Percentiles rank a stretch among this genome's conserved stretches.
Conservation (phyloP, 2,888 invertebrate genomes). For the Caenorhabditis wallacei region DNA sequence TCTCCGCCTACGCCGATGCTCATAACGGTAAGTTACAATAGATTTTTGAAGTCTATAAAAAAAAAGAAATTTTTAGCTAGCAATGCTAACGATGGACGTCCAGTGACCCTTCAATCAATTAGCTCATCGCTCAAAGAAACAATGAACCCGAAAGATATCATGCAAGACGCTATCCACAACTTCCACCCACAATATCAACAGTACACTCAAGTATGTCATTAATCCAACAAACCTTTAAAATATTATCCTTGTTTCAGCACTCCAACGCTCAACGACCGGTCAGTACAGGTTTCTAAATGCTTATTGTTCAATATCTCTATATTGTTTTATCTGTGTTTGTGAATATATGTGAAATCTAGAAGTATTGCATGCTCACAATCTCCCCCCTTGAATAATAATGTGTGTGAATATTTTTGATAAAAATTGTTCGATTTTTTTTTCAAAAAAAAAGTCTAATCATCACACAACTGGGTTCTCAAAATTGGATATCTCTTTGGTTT, state of each 20-base stretch:
- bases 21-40: constrained; percentile 69
- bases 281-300: constrained; percentile 74
- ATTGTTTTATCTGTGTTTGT: constrained; percentile 29
- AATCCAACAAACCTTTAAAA: not conserved
- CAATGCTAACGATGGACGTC: constrained; percentile 77
- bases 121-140: constrained; percentile 95
- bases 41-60: not conserved
- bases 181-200: constrained; percentile 99
- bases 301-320: constrained; percentile 21
- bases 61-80: constrained; percentile 60
- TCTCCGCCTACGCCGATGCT: constrained; percentile 83
- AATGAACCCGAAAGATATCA: constrained; percentile 90
- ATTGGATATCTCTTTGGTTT: too few relatives aligned
- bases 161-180: constrained; percentile 95
- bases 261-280: constrained; percentile 83
- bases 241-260: constrained; percentile 76
- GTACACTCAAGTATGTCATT: constrained; percentile 89
- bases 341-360: constrained; percentile 24
- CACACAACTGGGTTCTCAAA: not conserved
- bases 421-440: constrained; percentile 1
- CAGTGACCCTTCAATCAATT: constrained; percentile 98
- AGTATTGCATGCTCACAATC: constrained; percentile 10
- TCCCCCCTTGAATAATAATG: not conserved
- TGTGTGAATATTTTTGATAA: constrained; percentile 17
- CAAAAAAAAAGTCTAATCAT: not conserved